These are phyloP conservation scores for Theonella swinhoei DNA, from an alignment of 37 sponge, comb jelly and placozoan species.

Conservation along the genomic window DNA sequence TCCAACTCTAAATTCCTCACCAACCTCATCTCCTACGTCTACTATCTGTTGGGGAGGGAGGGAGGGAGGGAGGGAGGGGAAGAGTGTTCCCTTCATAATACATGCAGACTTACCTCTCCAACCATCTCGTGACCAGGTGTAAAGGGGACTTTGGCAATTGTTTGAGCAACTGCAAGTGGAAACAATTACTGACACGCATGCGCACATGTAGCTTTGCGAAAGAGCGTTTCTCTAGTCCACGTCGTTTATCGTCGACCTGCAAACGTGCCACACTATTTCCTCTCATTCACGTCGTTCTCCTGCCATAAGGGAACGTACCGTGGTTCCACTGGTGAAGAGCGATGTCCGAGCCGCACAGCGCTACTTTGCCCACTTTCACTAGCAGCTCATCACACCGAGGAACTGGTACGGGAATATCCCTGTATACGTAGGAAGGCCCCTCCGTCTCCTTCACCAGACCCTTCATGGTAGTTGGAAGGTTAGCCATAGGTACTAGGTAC, in stretches of 20 bases:
- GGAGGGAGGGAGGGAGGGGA: background rate
- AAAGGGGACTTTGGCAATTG: constrained; percentile 79
- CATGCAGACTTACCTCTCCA: constrained; percentile 88
- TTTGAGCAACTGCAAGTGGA: constrained; percentile 67
- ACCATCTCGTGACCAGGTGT: constrained; percentile 93
- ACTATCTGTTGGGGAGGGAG: constrained; percentile 56
- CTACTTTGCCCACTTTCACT: constrained; percentile 75
- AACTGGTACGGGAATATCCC: constrained; percentile 66
- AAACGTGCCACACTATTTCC: no score
- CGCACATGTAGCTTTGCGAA: background rate
- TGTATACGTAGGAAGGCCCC: constrained; percentile 65
- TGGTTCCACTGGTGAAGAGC: constrained; percentile 83
- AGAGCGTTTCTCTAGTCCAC: no score
- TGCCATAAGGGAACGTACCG: no score
- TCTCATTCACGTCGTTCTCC: no score
- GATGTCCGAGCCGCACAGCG: constrained; percentile 92
- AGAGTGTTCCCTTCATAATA: background rate
- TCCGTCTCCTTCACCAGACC: constrained; percentile 79
- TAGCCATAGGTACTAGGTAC: background rate
- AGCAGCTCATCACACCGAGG: constrained; percentile 78
- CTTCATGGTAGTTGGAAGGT: constrained; percentile 63
- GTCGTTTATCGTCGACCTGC: no score
- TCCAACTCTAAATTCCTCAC: constrained; percentile 69
- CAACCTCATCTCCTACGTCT: constrained; percentile 58
- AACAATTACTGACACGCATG: background rate